Conservation (phyloP, 1,140 invertebrate genomes). For the Cherax destructor region DNA sequence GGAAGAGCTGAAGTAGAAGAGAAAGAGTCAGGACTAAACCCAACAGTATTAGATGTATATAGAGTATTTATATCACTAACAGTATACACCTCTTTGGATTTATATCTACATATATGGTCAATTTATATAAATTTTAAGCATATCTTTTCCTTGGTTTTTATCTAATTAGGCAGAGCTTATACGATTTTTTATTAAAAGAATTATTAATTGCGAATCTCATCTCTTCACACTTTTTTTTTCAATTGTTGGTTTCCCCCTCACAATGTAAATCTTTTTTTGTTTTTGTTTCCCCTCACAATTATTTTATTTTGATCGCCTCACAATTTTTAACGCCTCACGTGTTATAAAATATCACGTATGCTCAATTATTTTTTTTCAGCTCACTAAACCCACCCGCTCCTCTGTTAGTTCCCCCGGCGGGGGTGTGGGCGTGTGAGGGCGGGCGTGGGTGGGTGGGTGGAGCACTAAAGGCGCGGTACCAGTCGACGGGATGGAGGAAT, state of each 20-base stretch:
- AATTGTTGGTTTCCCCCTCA: neutral
- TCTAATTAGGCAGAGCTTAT: too few relatives aligned
- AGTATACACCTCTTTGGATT: too few relatives aligned
- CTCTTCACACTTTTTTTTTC: neutral
- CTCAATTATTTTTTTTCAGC: too few relatives aligned
- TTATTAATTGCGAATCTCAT: neutral
- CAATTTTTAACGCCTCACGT: neutral
- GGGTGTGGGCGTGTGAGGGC: slow-evolving; percentile 10
- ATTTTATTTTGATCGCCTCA: neutral
- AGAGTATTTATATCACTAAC: too few relatives aligned
- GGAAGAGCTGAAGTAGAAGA: too few relatives aligned
- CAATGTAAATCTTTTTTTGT: neutral
- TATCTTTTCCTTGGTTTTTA: too few relatives aligned
- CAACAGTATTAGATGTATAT: too few relatives aligned
- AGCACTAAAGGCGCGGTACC: slow-evolving; percentile 16
- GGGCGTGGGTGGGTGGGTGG: slow-evolving; percentile 14
- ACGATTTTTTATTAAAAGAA: too few relatives aligned
- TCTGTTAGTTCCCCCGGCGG: neutral
- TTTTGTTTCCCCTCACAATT: neutral
- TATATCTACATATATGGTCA: too few relatives aligned
- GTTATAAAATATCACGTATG: neutral
- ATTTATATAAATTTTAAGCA: too few relatives aligned
- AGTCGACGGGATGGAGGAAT: neutral
- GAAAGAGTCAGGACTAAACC: too few relatives aligned
- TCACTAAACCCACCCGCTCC: neutral